phyloP scores from a whole-genome alignment of 2,797 vertebrate genomes.

The Aratinga solstitialis region DNA sequence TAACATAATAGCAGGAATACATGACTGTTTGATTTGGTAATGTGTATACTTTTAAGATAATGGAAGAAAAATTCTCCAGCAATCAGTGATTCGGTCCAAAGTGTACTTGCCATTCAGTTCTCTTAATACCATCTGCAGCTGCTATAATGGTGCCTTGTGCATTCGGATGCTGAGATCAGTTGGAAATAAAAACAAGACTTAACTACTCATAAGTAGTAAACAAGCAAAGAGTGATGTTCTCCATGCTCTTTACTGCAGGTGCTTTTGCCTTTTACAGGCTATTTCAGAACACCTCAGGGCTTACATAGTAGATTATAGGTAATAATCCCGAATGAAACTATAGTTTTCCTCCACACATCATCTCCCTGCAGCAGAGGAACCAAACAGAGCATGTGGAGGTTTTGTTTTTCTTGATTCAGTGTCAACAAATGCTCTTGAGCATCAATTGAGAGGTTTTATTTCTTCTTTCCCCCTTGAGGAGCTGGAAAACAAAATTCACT shows the following conservation, averaged over 20 bases:
- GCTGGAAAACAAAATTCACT: background rate
- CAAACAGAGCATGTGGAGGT: background rate
- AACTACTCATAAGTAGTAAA: slow-evolving; percentile 27
- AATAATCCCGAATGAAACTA: background rate
- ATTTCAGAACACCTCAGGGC: background rate
- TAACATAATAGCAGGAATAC: background rate
- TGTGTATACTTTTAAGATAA: background rate
- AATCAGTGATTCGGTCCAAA: background rate
- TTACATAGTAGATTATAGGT: background rate
- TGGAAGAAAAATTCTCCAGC: background rate
- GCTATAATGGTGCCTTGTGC: background rate
- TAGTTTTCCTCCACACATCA: background rate
- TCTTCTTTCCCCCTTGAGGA: background rate
- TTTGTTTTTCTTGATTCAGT: slow-evolving; percentile 21
- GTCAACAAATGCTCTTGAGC: background rate
- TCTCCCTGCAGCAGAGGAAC: background rate
- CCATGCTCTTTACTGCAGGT: background rate
- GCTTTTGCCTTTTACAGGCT: background rate
- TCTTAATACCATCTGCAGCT: background rate
- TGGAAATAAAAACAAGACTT: slow-evolving; percentile 21
- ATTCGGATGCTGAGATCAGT: slow-evolving; percentile 18
- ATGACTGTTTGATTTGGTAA: background rate
- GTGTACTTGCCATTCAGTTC: background rate
- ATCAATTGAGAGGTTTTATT: background rate
- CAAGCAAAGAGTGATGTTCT: background rate